Base-by-base conservation (phyloP, 2,797 vertebrate species). In the Crocodylus rhombifer region DNA sequence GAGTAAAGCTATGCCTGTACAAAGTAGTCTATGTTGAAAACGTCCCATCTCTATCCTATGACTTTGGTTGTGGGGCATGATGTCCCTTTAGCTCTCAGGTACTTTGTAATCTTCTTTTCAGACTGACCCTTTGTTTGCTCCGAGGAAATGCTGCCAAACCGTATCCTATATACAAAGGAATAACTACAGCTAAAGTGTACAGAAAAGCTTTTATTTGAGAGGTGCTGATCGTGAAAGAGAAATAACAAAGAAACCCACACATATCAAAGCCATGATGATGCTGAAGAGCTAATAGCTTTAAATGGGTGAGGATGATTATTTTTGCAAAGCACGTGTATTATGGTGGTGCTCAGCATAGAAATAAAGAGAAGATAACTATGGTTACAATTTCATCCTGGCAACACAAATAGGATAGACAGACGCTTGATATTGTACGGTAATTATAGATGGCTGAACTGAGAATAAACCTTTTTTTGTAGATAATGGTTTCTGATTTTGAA, bases 351-450 rank as follows among this genome's bases (percentile, higher is more conserved):
- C 93, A 88, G 87, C 94, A 95, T 93, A 95, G 96, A 97, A 95
- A 96, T 91, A 94, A 97, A 96, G 88, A 83, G 80, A 97, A 88
- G 91, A 97, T 93, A 97, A 75, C 85, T 91, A 95, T 87, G 93
- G 86, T 95, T 96, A 95, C 96, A 97, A 97, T 98, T 98, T 97
- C 89, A 95, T 97, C 90, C 97, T 96, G 96, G 96, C 96, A 97
- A 96, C 96, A 97, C 97, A 97, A 97, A 95, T 91, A 96, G 93
- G 95, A 96, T 95, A 98, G 97, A 97, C 97, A 98, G 96, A 97
- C 97, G 97, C 88, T 86, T 96, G 96, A 92, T 97, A 96, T 93
- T 96, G 94, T 96, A 97, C 95, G 96, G 95, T 95, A 97, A 97
- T 97, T 97, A 95, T 73, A 96, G 91, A 95, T 96, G 94, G 92